Base-by-base conservation (phyloP, 1,140 invertebrate species). In the Drosophila busckii region DNA sequence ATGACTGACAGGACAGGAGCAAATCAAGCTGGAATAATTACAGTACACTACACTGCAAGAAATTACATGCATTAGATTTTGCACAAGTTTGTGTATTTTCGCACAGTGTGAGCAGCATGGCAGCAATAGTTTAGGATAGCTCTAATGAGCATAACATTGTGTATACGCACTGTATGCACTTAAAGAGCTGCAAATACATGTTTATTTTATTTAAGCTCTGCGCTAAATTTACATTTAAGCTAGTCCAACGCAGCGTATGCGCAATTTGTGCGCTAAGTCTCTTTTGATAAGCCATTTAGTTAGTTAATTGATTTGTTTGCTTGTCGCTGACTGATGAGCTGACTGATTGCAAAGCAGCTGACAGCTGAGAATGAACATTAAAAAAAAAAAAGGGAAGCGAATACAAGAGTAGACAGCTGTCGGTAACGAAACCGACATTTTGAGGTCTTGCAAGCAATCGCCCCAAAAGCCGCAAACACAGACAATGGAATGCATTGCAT, bases 221-320 rank as follows among this genome's bases (percentile, higher is more conserved):
- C 41, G 12, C 9, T 45, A 15, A 16, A 29, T 35, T 20, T 19
- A 37, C 16, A 10, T 0, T 25, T 54, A 15, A 60, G 20, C 13
- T 19, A 3, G 25, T 10, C 20, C 46, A 13, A 15, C 42, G 6
- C 5, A 17, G 32, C 48, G 26, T 60, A 54, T 54, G 22, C 41
- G 17, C 19, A 29, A 53, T 35, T 25, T 42, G 17, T 40, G 23
- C 16, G 17, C 25, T 19, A 23, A 38, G 20, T n/a, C n/a, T n/a
- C 34, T 63, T 25, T 28, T 22, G 62, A 42, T 68, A 66, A 67
- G 48, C 65, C 55, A 44, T 53, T 68, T 61, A 48, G 35, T 23
- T 26, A 65, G 61, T 56, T 75, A 69, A 68, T 75, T 73, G 60
- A 64, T 69, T 56, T 52, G 48, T 60, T 69, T 56, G 28, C 40